Base-by-base conservation (phyloP, 2,888 invertebrate genomes). In the Melangyna quadrimaculata region DNA sequence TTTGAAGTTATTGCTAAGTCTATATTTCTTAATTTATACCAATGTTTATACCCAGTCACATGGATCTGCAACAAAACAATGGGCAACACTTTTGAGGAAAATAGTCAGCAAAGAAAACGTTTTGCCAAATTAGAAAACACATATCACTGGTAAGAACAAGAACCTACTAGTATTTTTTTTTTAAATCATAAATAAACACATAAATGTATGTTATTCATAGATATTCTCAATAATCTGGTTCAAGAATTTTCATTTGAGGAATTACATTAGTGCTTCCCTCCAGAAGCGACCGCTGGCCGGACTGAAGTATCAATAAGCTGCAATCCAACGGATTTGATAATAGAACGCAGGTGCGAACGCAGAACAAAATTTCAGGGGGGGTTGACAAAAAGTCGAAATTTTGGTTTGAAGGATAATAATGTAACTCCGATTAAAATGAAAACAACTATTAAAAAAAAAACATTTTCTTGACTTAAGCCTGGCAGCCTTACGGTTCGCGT, bases 191-290 rank as follows among this genome's bases (percentile, higher is more conserved):
- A 63, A 29, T 45, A 69, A 57, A 57, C 48, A 22, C 65, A n/a
- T n/a, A n/a, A n/a, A n/a, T n/a, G n/a, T n/a, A n/a, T 22, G 0
- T 24, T 8, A 81, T 69, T 6, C 51, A 91, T 22, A 65, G 92
- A 90, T 86, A 91, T 92, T 57, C 89, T 92, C 0, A 90, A 91
- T 65, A 90, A 90, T 83, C 78, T 92, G 37, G 91, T 92, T 0
- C 88, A 88, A 0, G 91, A 91, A 61, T 88, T 91, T 14, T 89
- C 91, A 61, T 91, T 91, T 43, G 92, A 92, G 75, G 91, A 92
- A 78, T 88, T 92, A 17, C 88, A 92, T 29, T 91, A 91, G 78
- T 92, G 92, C 78, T 91, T 92, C 59, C 92, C 92, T 19, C 90
- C 89, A 67, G 90, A 91, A 53, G 91, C 90, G 2, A 90, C 91